These are phyloP conservation scores for Merops nubicus DNA, from an alignment of 2,113 vertebrate species.

Conservation along the genomic window DNA sequence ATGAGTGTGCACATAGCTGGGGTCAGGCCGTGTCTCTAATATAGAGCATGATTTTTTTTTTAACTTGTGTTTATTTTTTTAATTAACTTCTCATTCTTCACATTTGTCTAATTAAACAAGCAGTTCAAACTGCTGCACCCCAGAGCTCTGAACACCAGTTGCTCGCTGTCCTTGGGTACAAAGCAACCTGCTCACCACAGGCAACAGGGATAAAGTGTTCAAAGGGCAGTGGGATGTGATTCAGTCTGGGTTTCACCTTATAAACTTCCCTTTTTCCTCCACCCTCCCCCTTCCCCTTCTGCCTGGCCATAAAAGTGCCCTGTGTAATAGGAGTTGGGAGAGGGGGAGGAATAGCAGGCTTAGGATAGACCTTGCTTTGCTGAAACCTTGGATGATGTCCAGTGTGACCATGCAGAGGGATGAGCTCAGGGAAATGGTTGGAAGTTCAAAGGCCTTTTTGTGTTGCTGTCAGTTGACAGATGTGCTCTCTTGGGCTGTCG, in stretches of 20 bases:
- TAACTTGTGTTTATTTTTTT: not conserved
- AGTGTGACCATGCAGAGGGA: constrained; percentile 51
- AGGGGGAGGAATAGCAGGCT: constrained; percentile 33
- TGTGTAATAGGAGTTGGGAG: constrained; percentile 59
- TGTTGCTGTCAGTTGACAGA: constrained; percentile 33
- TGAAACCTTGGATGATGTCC: constrained; percentile 50
- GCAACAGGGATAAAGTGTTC: not conserved
- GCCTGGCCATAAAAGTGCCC: not conserved
- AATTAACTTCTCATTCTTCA: not conserved
- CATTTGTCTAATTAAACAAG: not conserved
- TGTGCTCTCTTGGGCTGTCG: not conserved
- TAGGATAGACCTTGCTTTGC: constrained; percentile 26
- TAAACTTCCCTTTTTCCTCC: not conserved
- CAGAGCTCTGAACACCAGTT: not conserved
- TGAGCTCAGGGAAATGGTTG: constrained; percentile 48
- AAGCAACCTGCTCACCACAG: constrained; percentile 3
- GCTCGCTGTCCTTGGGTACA: not conserved
- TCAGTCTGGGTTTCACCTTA: constrained; percentile 39
- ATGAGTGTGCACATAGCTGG: not conserved
- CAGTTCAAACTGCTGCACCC: not conserved
- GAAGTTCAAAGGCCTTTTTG: constrained; percentile 67
- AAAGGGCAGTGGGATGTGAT: constrained; percentile 31
- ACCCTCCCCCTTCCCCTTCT: not conserved
- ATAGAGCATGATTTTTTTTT: not conserved
- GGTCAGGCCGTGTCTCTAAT: not conserved